Evolutionary conservation across 30 jellyfish, hydroid and myxozoan genomes (phyloP).

Genomic region (Nemopilema nomurai): DNA sequence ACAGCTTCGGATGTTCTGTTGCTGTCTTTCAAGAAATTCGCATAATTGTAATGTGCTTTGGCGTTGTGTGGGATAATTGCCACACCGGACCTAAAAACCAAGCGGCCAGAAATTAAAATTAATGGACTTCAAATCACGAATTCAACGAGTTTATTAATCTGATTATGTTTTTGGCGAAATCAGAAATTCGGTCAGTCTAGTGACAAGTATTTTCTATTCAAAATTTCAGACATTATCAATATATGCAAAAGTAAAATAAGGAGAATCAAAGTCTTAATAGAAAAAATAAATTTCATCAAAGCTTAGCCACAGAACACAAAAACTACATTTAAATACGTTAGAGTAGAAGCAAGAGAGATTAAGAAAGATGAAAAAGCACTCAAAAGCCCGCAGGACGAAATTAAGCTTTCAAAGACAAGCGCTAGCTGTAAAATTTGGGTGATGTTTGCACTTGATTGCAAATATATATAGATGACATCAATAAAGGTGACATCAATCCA

Average conservation of each 20-base stretch:
- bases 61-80: constrained; percentile 85
- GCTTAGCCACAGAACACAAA: not conserved
- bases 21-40: constrained; percentile 73
- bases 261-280: not conserved
- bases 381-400: too few relatives aligned
- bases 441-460: too few relatives aligned
- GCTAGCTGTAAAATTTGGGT: too few relatives aligned
- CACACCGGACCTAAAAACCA: constrained; percentile 72
- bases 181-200: not conserved
- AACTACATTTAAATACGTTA: not conserved
- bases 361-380: too few relatives aligned
- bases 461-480: too few relatives aligned
- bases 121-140: too few relatives aligned
- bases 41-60: constrained; percentile 85
- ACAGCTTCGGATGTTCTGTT: constrained; percentile 74
- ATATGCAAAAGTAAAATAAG: not conserved
- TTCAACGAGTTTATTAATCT: not conserved
- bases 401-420: too few relatives aligned
- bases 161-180: not conserved
- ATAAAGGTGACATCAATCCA: too few relatives aligned
- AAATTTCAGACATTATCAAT: not conserved
- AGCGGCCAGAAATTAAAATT: not conserved
- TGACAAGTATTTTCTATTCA: not conserved
- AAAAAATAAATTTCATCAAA: not conserved
- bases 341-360: too few relatives aligned